phyloP scores from a whole-genome alignment of 2,113 vertebrate species.

The Centropus bengalensis region DNA sequence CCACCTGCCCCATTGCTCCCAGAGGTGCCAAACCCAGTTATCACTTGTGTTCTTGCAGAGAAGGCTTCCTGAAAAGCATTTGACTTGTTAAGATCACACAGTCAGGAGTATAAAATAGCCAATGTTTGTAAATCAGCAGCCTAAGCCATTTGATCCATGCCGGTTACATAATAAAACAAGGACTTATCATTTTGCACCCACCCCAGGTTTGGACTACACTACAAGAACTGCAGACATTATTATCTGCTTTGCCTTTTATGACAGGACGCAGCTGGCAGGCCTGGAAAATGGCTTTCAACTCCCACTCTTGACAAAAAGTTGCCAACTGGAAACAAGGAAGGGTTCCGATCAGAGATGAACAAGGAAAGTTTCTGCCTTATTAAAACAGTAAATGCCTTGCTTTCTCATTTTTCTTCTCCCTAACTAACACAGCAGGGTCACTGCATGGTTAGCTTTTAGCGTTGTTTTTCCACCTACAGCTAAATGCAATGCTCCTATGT shows the following conservation, averaged over 20 bases:
- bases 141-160: background rate
- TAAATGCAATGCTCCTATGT: background rate
- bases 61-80: background rate
- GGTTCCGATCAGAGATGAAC: background rate
- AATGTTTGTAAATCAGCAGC: background rate
- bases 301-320: background rate
- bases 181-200: background rate
- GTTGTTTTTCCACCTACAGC: background rate
- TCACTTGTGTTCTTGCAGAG: background rate
- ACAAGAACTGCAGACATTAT: background rate
- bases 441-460: background rate
- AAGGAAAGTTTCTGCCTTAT: background rate
- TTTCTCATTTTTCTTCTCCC: background rate
- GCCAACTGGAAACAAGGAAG: constrained; percentile 19
- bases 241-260: background rate
- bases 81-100: background rate
- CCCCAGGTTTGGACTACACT: background rate
- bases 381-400: background rate
- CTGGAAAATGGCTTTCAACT: background rate
- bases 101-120: background rate
- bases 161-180: background rate
- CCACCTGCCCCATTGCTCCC: background rate
- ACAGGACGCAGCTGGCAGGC: background rate
- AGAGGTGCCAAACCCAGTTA: rapidly evolving
- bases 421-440: background rate